Base-by-base conservation (phyloP, 2,888 invertebrate species). In the Atherix ibis region DNA sequence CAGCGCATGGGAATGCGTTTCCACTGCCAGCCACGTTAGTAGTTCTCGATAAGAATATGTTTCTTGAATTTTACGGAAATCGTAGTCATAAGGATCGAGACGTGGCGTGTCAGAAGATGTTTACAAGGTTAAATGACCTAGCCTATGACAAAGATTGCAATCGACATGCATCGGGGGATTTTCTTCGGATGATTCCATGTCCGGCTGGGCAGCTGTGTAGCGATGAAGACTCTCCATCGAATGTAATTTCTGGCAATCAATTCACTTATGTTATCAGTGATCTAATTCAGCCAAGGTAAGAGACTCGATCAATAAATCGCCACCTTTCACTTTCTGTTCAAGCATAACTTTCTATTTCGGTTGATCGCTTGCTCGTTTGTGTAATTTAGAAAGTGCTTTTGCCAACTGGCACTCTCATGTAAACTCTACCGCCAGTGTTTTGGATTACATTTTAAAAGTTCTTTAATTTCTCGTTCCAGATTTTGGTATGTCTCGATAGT, bases 401-500 rank as follows among this genome's bases (percentile, higher is more conserved):
- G n/a, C n/a, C n/a, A n/a, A n/a, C n/a, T n/a, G n/a, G n/a, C n/a
- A n/a, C n/a, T n/a, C n/a, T n/a, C n/a, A n/a, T n/a, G n/a, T n/a
- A n/a, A n/a, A n/a, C n/a, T n/a, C n/a, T n/a, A n/a, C n/a, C n/a
- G n/a, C n/a, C n/a, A n/a, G n/a, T n/a, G n/a, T n/a, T n/a, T n/a
- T n/a, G n/a, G n/a, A n/a, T n/a, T n/a, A n/a, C n/a, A n/a, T n/a
- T n/a, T n/a, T n/a, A n/a, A n/a, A n/a, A n/a, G n/a, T n/a, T n/a
- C n/a, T n/a, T n/a, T n/a, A n/a, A n/a, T n/a, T 22, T 14, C 5
- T 30, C 12, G 10, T 62, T 58, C 22, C 58, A 88, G 89, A 53
- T 94, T 91, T 62, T 94, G 92, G 92, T 97, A 94, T 63, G 70
- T 95, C 40, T 91, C 92, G 41, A 68, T 95, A 62, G 91, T 92